A percentile compares a stretch with the other conserved stretches of the same genome.
These are phyloP conservation scores for Agriopis aurantiaria DNA, from an alignment of 2,888 invertebrate species.

Conservation along the genomic window DNA sequence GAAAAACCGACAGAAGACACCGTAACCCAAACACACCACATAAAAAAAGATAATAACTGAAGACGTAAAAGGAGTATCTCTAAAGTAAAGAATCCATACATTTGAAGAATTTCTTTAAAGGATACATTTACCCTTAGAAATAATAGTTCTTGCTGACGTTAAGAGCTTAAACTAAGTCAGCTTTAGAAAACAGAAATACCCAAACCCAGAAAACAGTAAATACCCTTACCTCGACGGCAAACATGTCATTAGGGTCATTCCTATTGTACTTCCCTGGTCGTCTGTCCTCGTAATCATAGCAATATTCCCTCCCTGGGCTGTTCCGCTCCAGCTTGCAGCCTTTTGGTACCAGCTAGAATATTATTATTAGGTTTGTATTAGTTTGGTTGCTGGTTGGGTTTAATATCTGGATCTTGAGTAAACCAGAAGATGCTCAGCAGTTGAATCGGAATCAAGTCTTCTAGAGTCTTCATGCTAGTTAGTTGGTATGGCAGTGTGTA, in stretches of 20 bases:
- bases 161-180: neutral
- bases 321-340: slow-evolving; percentile 28
- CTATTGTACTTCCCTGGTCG: slow-evolving; percentile 33
- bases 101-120: no score
- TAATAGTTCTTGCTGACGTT: neutral
- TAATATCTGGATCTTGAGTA: neutral
- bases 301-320: slow-evolving; percentile 29
- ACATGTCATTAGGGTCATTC: slow-evolving; percentile 52
- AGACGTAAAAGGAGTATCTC: neutral
- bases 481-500: neutral
- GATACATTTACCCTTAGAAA: neutral
- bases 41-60: neutral
- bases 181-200: neutral
- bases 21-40: slow-evolving; percentile 7
- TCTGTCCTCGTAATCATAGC: slow-evolving; percentile 33
- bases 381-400: neutral
- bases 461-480: neutral
- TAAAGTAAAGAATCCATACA: neutral
- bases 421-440: neutral
- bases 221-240: slow-evolving; percentile 53
- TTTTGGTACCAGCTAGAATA: slow-evolving; percentile 33
- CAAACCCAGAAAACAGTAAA: slow-evolving; percentile 6
- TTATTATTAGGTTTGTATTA: slow-evolving; percentile 23
- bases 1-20: slow-evolving; percentile 5
- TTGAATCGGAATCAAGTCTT: neutral